Conservation (phyloP, 2,888 invertebrate species). For the Cryptocheilus praepositus region DNA sequence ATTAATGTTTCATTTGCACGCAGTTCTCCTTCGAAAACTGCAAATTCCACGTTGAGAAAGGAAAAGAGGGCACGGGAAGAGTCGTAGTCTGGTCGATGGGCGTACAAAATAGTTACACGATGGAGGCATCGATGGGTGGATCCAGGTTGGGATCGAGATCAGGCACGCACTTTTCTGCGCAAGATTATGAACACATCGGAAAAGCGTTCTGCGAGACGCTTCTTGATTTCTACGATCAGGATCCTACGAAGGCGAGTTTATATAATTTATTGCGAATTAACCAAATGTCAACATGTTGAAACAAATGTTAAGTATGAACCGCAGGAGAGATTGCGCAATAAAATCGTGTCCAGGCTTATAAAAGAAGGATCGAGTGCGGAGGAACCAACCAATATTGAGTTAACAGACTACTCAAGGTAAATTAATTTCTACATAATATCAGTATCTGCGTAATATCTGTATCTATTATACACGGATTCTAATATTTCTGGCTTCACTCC, state of each 20-base stretch:
- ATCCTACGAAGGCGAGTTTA: conserved; percentile 83
- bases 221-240: conserved; percentile 92
- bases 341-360: conserved; percentile 86
- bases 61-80: conserved; percentile 95
- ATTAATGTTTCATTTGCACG: neutral
- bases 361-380: conserved; percentile 92
- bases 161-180: conserved; percentile 89
- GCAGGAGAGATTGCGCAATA: conserved; percentile 85
- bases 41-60: conserved; percentile 94
- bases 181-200: conserved; percentile 89
- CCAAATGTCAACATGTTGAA: no score
- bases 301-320: no score
- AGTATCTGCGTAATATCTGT: no score
- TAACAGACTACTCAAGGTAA: conserved; percentile 93
- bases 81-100: conserved; percentile 98
- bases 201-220: conserved; percentile 94
- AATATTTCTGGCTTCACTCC: no score
- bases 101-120: conserved; percentile 94
- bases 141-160: conserved; percentile 87
- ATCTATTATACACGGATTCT: no score
- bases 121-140: conserved; percentile 97
- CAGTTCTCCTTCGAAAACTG: conserved; percentile 96
- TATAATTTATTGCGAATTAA: neutral
- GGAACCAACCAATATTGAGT: conserved; percentile 89
- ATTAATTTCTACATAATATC: no score